These are phyloP conservation scores for Caenorhabditis sp. DNA, from an alignment of 2,888 invertebrate genomes.

Conservation along the genomic window DNA sequence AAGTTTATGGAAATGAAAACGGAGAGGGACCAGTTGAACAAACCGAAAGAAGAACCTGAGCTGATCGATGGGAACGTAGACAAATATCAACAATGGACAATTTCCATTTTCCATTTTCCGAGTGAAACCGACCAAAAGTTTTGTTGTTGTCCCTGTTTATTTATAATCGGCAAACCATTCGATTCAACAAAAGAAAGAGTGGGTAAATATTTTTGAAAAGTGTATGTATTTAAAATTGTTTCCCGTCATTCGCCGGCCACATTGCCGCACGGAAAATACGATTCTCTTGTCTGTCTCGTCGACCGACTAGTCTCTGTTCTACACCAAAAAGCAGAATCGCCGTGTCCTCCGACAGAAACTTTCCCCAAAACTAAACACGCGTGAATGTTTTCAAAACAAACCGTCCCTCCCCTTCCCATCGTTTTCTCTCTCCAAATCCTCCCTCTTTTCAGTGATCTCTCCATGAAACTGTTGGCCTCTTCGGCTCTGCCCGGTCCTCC, in stretches of 20 bases:
- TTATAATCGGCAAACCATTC: constrained; percentile 10
- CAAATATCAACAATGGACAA: background rate
- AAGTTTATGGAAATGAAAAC: background rate
- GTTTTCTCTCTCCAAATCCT: background rate
- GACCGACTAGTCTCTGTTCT: constrained; percentile 36
- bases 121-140: background rate
- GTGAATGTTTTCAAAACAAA: constrained; percentile 48
- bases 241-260: background rate
- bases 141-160: background rate
- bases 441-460: constrained; percentile 31
- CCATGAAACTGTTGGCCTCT: constrained; percentile 51
- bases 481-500: constrained; percentile 57
- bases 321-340: constrained; percentile 18
- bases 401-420: constrained; percentile 10
- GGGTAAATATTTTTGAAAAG: constrained; percentile 16
- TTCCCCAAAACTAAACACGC: constrained; percentile 37
- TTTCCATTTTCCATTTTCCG: background rate
- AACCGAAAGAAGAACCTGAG: no score
- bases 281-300: background rate
- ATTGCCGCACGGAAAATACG: background rate
- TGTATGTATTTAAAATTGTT: constrained; percentile 21
- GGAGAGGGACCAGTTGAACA: no score
- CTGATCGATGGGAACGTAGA: background rate
- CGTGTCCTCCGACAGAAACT: background rate
- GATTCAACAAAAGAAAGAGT: constrained; percentile 11